Conservation (phyloP, 2,797 vertebrate genomes). For the Phataginus tetradactyla region DNA sequence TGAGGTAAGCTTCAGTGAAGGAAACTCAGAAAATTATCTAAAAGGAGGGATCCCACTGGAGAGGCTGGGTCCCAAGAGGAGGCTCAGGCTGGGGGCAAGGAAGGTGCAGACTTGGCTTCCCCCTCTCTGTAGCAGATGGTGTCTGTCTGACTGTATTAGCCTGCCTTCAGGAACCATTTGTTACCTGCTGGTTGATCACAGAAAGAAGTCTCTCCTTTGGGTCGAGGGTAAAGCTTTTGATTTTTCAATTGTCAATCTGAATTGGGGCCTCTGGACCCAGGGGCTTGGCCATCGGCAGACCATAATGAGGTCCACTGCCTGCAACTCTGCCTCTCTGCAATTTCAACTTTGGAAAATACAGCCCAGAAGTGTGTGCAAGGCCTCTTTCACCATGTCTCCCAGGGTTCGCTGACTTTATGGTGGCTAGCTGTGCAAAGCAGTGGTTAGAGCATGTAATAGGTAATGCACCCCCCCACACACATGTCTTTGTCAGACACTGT, state of each 20-base stretch:
- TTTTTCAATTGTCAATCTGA: neutral
- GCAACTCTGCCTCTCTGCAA: neutral
- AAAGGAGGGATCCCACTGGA: neutral
- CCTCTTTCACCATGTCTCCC: neutral
- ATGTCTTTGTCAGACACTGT: neutral
- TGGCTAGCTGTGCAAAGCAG: neutral
- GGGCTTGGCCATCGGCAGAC: neutral
- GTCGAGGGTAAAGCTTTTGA: neutral
- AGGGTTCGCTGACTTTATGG: neutral
- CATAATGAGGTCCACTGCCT: neutral
- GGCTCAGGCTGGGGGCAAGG: neutral
- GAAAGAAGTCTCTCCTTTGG: neutral
- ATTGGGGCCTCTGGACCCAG: neutral
- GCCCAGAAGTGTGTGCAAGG: no score
- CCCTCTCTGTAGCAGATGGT: neutral
- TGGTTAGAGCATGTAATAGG: neutral
- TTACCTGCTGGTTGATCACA: neutral
- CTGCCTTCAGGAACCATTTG: neutral
- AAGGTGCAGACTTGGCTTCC: neutral
- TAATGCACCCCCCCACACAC: accelerated
- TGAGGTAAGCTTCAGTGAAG: neutral
- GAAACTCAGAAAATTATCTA: neutral
- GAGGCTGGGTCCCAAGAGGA: neutral
- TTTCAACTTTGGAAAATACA: neutral
- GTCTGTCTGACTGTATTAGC: neutral